Evolutionary conservation across 2,113 vertebrate species (phyloP).

Genomic region (Sclerurus mexicanus): DNA sequence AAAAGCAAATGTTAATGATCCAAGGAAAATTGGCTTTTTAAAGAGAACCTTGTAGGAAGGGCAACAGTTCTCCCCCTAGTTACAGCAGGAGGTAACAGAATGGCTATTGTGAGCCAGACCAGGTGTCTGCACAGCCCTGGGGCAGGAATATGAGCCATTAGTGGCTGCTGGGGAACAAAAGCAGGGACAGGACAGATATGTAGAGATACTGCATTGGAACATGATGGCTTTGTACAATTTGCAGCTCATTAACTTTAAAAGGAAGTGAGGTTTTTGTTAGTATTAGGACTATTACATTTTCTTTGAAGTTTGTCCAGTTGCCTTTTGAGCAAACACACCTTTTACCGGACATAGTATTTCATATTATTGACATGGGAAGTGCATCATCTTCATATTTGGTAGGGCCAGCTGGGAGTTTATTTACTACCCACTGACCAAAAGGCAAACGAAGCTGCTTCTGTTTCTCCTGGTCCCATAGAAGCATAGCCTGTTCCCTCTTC

Average conservation of each 20-base stretch:
- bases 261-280: background rate
- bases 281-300: background rate
- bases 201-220: background rate
- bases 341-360: background rate
- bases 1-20: background rate
- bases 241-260: background rate
- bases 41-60: background rate
- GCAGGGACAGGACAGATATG: fast-evolving
- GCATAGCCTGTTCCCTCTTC: background rate
- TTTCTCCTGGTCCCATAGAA: background rate
- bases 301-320: background rate
- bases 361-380: background rate
- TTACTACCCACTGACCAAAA: background rate
- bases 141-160: fast-evolving
- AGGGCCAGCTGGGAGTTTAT: background rate
- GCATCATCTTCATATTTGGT: background rate
- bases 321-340: background rate
- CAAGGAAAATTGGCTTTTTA: background rate
- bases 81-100: background rate
- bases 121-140: fast-evolving
- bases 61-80: background rate
- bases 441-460: background rate
- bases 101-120: background rate
- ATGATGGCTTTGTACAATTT: background rate
- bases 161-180: background rate